Base-by-base conservation (phyloP, 2,888 invertebrate genomes). In the Brachypterus glaber region DNA sequence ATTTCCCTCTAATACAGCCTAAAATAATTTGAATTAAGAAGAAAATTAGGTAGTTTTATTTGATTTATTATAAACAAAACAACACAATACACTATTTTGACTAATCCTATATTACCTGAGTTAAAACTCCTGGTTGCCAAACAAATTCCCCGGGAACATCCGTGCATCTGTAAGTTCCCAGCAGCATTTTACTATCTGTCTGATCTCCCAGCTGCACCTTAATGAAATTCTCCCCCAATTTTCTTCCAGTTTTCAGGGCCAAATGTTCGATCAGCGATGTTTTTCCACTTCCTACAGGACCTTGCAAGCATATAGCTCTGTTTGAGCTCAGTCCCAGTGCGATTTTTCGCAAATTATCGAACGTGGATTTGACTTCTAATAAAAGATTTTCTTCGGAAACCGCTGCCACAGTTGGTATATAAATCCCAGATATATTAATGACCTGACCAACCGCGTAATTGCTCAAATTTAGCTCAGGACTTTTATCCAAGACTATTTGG, bases 121-220 rank as follows among this genome's bases (percentile, higher is more conserved):
- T 91, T 37, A 97, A 66, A 33, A 91, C 83, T n/a, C 96, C 96
- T 2, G 95, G 84, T 50, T 87, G 78, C 97, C 97, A 98, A 13
- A 91, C 69, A 69, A 98, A 98, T 66, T 98, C 92, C 9, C 98
- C 98, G 0, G 96, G 96, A 33, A 95, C 76, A 60, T 96, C 95
- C 0, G 97, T 95, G 59, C 96, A 97, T 48, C 87, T 76, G 62
- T 93, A 93, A 0, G 85, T 82, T 0, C 98, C 98, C 5, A 98
- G 68, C 35, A 99, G 66, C 75, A 91, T 89, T 66, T 95, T 88
- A 35, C 92, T 86, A 62, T 98, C 97, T 2, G 92, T 92, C 66
- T 98, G 92, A 66, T 97, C 96, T 4, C 96, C 93, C 17, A 98
- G 70, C 57, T 98, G 97, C 16, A 98, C 82, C 63, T 90, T 87